Base-by-base conservation (phyloP, 2,888 invertebrate species). In the Eilema caniola region DNA sequence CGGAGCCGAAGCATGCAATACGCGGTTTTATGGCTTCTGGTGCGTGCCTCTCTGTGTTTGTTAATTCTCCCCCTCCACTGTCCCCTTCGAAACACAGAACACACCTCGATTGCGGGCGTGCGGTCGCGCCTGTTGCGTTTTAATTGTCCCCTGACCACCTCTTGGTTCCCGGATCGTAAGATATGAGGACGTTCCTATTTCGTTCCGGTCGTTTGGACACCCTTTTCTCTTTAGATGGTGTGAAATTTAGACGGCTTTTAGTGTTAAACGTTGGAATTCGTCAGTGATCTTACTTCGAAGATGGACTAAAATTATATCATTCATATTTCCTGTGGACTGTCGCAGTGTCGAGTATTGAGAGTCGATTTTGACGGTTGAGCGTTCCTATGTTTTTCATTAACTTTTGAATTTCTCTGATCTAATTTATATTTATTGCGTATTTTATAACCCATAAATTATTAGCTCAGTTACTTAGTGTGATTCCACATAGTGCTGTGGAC, bases 11-110 rank as follows among this genome's bases (percentile, higher is more conserved):
- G 74, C 79, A 75, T 80, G 80, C 81, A 82, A 84, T 84, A 80
- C 81, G 81, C 83, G 85, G 86, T 85, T 88, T 86, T 86, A 88
- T 82, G 82, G 85, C 83, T 81, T 88, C 86, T 75, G 81, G 87
- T 89, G 85, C 86, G 87, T 87, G 86, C 86, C 76, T 70, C 78
- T 81, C 81, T 79, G 79, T 87, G 88, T 89, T 88, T 88, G 89
- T 88, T 88, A 88, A 88, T 87, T 85, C 84, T 83, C 85, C 81
- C 80, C 73, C 66, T 67, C 31, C 69, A 59, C 72, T 64, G 71
- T 72, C 78, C 75, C 75, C 63, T 57, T 57, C 66, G 12, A 12
- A 37, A 37, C 33, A 37, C 23, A 71, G 70, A 47, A 75, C 72
- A 73, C 72, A 61, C 70, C 77, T 57, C 67, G 73, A 70, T 68